Percentiles rank a stretch among this genome's conserved stretches.
Evolutionary conservation across 2,888 invertebrate genomes (phyloP).

Genomic region (Agrotis ipsilon): DNA sequence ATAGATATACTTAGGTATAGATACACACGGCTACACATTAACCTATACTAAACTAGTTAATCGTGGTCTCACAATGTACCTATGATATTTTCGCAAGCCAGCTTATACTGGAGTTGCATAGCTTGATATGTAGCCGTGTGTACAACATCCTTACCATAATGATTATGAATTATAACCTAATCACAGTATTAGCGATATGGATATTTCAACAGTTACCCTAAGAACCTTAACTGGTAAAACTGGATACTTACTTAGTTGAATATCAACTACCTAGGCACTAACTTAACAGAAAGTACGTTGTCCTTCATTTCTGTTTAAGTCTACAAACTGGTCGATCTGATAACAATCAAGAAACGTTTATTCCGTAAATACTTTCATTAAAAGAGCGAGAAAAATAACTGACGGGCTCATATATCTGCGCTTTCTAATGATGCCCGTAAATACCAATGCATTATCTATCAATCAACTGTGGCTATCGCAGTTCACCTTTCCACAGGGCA

Average conservation of each 20-base stretch:
- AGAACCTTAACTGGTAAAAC: conserved; percentile 18
- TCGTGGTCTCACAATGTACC: no score
- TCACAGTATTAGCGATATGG: background rate
- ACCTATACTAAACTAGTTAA: no score
- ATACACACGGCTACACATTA: no score
- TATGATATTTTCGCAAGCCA: no score
- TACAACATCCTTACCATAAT: background rate
- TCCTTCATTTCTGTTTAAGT: background rate
- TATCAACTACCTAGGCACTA: background rate
- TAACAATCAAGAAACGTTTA: background rate
- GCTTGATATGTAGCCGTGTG: no score
- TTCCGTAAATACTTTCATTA: background rate
- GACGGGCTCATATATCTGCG: no score
- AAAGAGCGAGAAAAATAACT: background rate
- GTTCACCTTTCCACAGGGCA: background rate
- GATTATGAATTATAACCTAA: background rate
- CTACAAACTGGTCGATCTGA: background rate
- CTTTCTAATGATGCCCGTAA: background rate
- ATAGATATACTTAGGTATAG: background rate
- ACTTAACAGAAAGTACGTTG: conserved; percentile 2
- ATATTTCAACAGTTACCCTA: background rate
- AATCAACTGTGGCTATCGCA: conserved; percentile 6
- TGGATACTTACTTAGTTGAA: background rate
- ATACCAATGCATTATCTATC: conserved; percentile 10
- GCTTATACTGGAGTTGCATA: no score